Evolutionary conservation across 2,113 vertebrate species (phyloP), one percentile per base, ranked within the genome.

Genomic region (Peromyscus polionotus): DNA sequence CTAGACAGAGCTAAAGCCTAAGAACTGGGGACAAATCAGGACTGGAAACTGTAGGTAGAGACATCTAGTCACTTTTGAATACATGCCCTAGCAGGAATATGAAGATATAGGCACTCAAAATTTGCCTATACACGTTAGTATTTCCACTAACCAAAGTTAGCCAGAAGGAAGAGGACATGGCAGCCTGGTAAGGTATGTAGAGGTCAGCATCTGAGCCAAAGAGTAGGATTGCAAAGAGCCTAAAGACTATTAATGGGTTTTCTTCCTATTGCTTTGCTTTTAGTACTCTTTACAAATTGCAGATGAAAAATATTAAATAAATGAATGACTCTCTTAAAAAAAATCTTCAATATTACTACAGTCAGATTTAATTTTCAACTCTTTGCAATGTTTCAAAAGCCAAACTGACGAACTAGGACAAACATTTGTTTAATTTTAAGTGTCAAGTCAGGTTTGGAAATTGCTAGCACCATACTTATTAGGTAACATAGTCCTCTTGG

Each of bases 361-460:
- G 39, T 28, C 24, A 61, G 24, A 91, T 76, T 93, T 88, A 59
- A 79, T 84, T 88, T 92, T 39, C 73, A 65, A 87, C n/a, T 17
- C 3, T 94, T 83, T 75, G 24, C 14, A 39, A 72, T 76, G 13
- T 72, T 94, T 70, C 7, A 31, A 92, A 88, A 85, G 80, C 59
- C 42, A 75, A 33, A 57, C 72, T 36, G 20, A 84, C 11, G 65
- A 94, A 80, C 16, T 83, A 80, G 22, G 92, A 8, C 65, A 42
- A 39, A 11, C 9, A 77, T 67, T 81, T 22, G 36, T 76, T 13
- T 31, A 88, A 7, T 42, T 81, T 0, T 81, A 28, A 54, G 13
- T 80, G 24, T 94, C 33, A 73, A 94, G 33, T 79, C 79, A 79
- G 61, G 31, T 85, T 84, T 91, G 26, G 57, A 75, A 92, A 86